Evolutionary conservation across 2,797 vertebrate species (phyloP).

Genomic region (Gadopsis marmoratus): DNA sequence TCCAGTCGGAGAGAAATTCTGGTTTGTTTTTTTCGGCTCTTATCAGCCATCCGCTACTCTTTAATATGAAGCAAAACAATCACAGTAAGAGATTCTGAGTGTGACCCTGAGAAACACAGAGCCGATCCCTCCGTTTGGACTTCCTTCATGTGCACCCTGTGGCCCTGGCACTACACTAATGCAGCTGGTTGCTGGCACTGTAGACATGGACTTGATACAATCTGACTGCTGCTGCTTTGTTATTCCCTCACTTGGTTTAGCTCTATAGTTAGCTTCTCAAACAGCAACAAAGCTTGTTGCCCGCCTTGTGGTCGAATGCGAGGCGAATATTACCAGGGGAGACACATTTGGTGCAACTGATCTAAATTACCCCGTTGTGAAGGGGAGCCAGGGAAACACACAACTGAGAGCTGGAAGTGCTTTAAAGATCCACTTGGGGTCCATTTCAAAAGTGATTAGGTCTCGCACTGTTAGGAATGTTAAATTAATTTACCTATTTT

Average conservation of each 20-base stretch:
- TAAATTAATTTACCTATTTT: slow-evolving; percentile 39
- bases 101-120: slow-evolving; percentile 64
- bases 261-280: slow-evolving; percentile 78
- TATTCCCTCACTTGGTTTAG: slow-evolving; percentile 70
- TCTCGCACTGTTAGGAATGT: slow-evolving; percentile 28
- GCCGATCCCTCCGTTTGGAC: slow-evolving; percentile 68
- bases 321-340: slow-evolving; percentile 62
- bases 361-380: slow-evolving; percentile 70
- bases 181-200: slow-evolving; percentile 77
- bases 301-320: slow-evolving; percentile 66
- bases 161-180: slow-evolving; percentile 78
- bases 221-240: slow-evolving; percentile 80
- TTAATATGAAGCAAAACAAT: slow-evolving; percentile 51
- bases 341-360: slow-evolving; percentile 66
- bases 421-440: slow-evolving; percentile 35
- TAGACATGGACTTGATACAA: slow-evolving; percentile 77
- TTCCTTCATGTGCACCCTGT: slow-evolving; percentile 70
- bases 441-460: slow-evolving; percentile 37
- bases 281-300: slow-evolving; percentile 76
- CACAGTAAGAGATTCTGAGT: slow-evolving; percentile 58
- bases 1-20: slow-evolving; percentile 47
- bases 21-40: slow-evolving; percentile 43
- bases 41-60: slow-evolving; percentile 40
- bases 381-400: slow-evolving; percentile 58
- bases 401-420: slow-evolving; percentile 56